Conservation (phyloP, 2,888 invertebrate species). For the Venusia cambrica region DNA sequence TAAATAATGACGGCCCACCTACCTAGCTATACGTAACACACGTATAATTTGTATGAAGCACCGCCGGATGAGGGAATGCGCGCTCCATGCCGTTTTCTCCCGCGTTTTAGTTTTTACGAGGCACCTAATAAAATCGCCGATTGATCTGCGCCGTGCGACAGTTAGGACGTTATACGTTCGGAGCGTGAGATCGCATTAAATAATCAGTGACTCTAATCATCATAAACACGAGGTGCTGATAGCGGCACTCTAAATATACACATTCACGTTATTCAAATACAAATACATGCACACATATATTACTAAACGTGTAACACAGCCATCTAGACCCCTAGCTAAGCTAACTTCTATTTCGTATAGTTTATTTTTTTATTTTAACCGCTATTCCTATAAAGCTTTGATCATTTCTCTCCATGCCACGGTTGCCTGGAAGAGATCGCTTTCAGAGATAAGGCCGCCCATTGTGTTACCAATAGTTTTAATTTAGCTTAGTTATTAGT, state of each 20-base stretch:
- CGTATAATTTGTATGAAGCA: conserved; percentile 77
- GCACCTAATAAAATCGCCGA: conserved; percentile 58
- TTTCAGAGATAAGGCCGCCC: too few species aligned
- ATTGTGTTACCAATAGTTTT: too few species aligned
- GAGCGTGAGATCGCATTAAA: conserved; percentile 70
- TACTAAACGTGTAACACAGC: background rate
- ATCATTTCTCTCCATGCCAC: too few species aligned
- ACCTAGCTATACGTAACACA: conserved; percentile 77
- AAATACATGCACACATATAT: background rate
- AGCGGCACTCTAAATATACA: conserved; percentile 4
- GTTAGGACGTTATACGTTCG: conserved; percentile 56
- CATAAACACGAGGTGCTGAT: conserved; percentile 9
- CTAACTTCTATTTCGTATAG: too few species aligned
- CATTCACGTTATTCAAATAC: too few species aligned
- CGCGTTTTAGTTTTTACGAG: conserved; percentile 61
- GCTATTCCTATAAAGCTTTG: too few species aligned
- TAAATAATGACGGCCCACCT: conserved; percentile 81
- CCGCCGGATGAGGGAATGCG: conserved; percentile 66
- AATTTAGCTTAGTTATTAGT: too few species aligned
- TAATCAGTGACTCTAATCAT: conserved; percentile 37
- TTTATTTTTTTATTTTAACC: too few species aligned
- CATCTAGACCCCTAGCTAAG: too few species aligned
- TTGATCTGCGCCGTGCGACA: conserved; percentile 44
- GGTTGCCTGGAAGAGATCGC: too few species aligned
- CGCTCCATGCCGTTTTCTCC: conserved; percentile 66